A percentile compares a stretch with the other conserved stretches of the same genome.
Conservation (phyloP, 2,888 invertebrate genomes). For the Stenotaenia linearis region DNA sequence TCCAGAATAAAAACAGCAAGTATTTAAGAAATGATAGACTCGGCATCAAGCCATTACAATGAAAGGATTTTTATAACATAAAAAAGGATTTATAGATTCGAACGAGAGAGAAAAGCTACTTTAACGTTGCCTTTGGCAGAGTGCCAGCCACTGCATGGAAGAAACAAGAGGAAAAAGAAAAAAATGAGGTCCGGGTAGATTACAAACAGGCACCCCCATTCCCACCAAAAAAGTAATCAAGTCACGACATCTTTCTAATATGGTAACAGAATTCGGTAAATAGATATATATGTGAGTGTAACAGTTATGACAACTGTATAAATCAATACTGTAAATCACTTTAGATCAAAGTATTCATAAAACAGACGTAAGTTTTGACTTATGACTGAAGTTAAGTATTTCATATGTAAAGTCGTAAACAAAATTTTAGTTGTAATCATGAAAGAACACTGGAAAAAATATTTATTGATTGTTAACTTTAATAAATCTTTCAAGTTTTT, state of each 20-base stretch:
- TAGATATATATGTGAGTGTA: background rate
- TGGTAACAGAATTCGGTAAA: constrained; percentile 11
- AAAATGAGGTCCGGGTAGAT: background rate
- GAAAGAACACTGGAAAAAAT: no score
- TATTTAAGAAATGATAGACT: background rate
- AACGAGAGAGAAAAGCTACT: background rate
- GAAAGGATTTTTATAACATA: background rate
- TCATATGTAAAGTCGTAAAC: no score
- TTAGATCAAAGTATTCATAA: no score
- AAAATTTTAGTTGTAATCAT: no score
- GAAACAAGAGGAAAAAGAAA: background rate
- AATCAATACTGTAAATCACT: background rate
- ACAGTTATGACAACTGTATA: background rate
- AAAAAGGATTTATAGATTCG: background rate
- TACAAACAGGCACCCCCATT: background rate
- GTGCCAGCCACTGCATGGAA: background rate
- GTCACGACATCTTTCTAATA: constrained; percentile 4
- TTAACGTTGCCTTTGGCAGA: background rate
- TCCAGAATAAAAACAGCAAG: background rate
- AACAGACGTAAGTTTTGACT: no score
- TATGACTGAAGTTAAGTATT: no score
- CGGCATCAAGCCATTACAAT: background rate
- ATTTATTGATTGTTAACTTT: no score
- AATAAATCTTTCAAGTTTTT: no score
- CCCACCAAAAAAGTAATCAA: background rate